Conservation (phyloP, 2,113 vertebrate species). For the Mellivora capensis region DNA sequence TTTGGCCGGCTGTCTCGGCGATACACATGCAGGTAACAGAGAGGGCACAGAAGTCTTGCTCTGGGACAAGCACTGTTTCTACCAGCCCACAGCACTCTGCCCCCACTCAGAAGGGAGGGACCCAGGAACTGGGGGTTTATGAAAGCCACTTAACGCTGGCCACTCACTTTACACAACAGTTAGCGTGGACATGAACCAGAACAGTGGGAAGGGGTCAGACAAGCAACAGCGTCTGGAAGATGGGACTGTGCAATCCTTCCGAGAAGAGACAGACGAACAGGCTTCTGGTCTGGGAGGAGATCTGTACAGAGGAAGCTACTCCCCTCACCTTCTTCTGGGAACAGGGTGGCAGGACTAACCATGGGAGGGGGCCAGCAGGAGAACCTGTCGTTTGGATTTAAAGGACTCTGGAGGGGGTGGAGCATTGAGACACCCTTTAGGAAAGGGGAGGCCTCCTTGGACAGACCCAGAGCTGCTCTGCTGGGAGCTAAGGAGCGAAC, state of each 20-base stretch:
- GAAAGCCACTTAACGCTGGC: not conserved
- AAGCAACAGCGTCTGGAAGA: not conserved
- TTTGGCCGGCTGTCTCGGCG: slow-evolving; percentile 79
- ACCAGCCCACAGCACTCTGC: not conserved
- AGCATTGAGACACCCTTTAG: not conserved
- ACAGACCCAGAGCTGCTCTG: not conserved
- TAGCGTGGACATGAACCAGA: not conserved
- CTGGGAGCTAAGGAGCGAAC: not conserved
- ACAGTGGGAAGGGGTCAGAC: not conserved
- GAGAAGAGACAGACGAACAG: not conserved
- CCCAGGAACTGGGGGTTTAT: not conserved
- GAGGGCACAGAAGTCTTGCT: not conserved
- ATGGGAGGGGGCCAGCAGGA: not conserved
- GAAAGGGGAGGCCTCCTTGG: not conserved
- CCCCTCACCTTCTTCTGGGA: not conserved
- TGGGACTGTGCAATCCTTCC: not conserved
- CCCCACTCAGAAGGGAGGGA: not conserved
- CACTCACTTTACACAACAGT: not conserved
- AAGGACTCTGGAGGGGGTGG: not conserved
- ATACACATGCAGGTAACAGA: slow-evolving; percentile 81
- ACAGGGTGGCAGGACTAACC: not conserved
- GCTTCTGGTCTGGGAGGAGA: not conserved
- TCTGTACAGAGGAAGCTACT: not conserved
- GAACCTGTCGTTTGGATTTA: not conserved
- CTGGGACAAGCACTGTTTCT: not conserved